Evolutionary conservation across 2,888 invertebrate genomes (phyloP).

Genomic region (Sminthurides aquaticus): DNA sequence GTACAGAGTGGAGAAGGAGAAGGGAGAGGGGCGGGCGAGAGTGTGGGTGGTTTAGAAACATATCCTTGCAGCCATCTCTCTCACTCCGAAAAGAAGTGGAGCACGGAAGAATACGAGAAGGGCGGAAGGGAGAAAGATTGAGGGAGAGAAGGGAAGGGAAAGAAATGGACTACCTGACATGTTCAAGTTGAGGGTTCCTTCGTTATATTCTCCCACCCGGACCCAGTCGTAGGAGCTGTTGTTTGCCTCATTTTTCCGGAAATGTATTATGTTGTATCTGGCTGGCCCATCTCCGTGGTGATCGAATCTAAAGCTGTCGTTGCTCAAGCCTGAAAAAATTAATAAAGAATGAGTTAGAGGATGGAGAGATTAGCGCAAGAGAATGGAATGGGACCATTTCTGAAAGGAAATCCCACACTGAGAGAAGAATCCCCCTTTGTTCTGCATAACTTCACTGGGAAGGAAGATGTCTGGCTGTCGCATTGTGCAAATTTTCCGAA

Average conservation of each 20-base stretch:
- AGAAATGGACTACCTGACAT: slow-evolving; percentile 58
- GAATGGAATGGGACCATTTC: too few relatives aligned
- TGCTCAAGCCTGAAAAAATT: slow-evolving; percentile 64
- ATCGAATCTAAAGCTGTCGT: slow-evolving; percentile 84
- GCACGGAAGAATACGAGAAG: too few relatives aligned
- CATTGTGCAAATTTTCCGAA: too few relatives aligned
- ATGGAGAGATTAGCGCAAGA: not conserved
- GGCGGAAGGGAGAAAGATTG: not conserved
- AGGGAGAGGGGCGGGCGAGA: too few relatives aligned
- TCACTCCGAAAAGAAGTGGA: too few relatives aligned
- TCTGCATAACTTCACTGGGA: not conserved
- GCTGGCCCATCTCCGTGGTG: slow-evolving; percentile 87
- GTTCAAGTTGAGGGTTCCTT: slow-evolving; percentile 70
- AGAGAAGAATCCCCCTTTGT: too few relatives aligned
- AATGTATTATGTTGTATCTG: slow-evolving; percentile 90
- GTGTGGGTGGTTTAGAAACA: too few relatives aligned
- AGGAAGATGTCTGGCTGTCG: not conserved
- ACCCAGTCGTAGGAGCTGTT: slow-evolving; percentile 66
- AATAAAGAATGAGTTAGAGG: not conserved
- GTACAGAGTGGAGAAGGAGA: too few relatives aligned
- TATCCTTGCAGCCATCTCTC: too few relatives aligned
- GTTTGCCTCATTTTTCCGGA: slow-evolving; percentile 69
- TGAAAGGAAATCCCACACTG: too few relatives aligned
- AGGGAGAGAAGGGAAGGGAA: not conserved
- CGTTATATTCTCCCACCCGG: slow-evolving; percentile 76